phyloP scores from a whole-genome alignment of 2,797 vertebrate species.

The Liparis tanakae region DNA sequence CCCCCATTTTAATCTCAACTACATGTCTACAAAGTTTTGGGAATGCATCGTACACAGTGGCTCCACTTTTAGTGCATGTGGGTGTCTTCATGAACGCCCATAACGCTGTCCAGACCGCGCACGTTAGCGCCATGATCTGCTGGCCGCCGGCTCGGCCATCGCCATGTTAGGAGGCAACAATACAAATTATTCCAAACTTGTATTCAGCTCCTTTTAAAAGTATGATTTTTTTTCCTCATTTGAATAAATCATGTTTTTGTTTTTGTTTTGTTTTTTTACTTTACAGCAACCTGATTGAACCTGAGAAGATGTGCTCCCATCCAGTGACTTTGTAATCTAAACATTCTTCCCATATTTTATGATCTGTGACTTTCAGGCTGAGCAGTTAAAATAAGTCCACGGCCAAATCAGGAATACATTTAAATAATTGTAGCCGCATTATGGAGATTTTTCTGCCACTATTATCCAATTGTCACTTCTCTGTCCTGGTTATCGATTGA shows the following conservation, averaged over 20 bases:
- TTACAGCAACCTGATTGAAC: neutral
- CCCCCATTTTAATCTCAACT: neutral
- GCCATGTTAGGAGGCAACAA: neutral
- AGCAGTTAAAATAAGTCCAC: neutral
- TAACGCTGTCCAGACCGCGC: neutral
- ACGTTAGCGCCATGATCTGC: neutral
- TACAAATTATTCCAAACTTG: neutral
- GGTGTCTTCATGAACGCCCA: neutral
- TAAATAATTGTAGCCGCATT: neutral
- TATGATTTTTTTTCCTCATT: neutral
- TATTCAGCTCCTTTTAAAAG: neutral
- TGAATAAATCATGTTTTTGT: neutral
- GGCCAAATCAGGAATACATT: neutral
- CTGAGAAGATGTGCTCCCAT: neutral
- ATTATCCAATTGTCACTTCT: neutral
- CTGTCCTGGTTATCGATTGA: slow-evolving; percentile 2
- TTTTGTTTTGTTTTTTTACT: neutral
- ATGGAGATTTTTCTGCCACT: neutral
- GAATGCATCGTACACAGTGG: neutral
- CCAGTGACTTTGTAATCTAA: neutral
- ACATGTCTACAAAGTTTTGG: neutral
- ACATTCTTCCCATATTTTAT: slow-evolving; percentile 5
- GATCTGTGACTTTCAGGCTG: slow-evolving; percentile 6
- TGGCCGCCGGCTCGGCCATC: neutral
- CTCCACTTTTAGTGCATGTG: neutral